A percentile compares a stretch with the other conserved stretches of the same genome.
Conservation (phyloP, 2,113 vertebrate species). For the Zootoca vivipara region DNA sequence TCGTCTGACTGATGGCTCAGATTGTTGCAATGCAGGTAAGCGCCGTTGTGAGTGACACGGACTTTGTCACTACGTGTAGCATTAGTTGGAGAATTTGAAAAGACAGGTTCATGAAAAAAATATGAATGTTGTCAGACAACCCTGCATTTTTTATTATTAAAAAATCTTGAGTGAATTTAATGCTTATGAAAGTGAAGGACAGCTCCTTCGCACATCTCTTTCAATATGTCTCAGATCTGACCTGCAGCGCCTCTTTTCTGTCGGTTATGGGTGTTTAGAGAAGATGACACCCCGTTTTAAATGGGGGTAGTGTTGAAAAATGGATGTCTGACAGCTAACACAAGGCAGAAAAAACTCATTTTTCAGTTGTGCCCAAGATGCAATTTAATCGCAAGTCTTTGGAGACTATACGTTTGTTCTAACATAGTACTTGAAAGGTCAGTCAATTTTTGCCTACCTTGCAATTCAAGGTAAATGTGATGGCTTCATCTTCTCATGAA, state of each 20-base stretch:
- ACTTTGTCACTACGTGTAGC: constrained; percentile 60
- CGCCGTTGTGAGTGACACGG: constrained; percentile 58
- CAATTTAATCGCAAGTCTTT: constrained; percentile 26
- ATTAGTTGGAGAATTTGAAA: constrained; percentile 68
- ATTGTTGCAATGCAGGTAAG: constrained; percentile 67
- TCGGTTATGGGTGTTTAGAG: constrained; percentile 51
- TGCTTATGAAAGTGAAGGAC: constrained; percentile 65
- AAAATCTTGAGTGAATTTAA: constrained; percentile 72
- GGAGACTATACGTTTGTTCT: neutral
- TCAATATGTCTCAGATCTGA: constrained; percentile 66
- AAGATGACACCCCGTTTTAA: constrained; percentile 42
- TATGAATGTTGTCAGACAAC: constrained; percentile 74
- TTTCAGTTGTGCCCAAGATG: constrained; percentile 15
- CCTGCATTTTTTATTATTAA: constrained; percentile 74
- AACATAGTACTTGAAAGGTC: constrained; percentile 20
- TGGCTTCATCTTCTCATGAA: neutral
- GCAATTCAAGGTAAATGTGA: neutral
- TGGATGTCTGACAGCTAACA: constrained; percentile 24
- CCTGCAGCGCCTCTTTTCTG: constrained; percentile 56
- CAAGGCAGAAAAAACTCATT: constrained; percentile 1
- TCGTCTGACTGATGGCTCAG: constrained; percentile 30
- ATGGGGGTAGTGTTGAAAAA: constrained; percentile 33
- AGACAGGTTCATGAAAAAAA: constrained; percentile 75
- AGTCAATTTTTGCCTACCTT: neutral
- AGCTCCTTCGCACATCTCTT: constrained; percentile 61